Evolutionary conservation across 2,113 vertebrate species (phyloP).

Genomic region (Bucco capensis): DNA sequence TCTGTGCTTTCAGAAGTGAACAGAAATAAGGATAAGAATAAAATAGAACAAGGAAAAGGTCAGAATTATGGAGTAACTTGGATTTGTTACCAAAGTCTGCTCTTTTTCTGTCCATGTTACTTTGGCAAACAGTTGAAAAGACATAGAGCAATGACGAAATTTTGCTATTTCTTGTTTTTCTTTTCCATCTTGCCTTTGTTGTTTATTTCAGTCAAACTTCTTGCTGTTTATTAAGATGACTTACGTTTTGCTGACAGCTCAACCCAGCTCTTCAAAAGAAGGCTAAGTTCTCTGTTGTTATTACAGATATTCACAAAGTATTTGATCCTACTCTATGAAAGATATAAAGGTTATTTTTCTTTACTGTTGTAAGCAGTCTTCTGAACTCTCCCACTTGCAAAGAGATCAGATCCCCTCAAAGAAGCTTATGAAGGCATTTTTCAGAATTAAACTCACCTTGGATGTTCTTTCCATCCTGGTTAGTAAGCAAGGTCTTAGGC

Average conservation of each 20-base stretch:
- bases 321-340: neutral
- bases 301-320: neutral
- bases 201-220: neutral
- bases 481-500: neutral
- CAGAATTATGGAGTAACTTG: neutral
- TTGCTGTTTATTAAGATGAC: neutral
- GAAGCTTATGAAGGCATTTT: neutral
- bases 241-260: neutral
- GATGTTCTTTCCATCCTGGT: neutral
- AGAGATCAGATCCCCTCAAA: neutral
- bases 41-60: neutral
- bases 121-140: neutral
- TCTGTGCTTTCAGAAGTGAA: neutral
- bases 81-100: neutral
- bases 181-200: neutral
- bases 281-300: neutral
- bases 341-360: neutral
- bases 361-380: neutral
- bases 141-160: neutral
- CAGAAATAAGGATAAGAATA: too few species aligned
- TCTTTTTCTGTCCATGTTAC: neutral
- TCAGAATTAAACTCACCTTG: neutral
- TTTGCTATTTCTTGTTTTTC: rapidly evolving
- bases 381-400: neutral
- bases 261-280: neutral